Evolutionary conservation across 2,888 invertebrate genomes (phyloP).

Genomic region (Allolobophora icterica): DNA sequence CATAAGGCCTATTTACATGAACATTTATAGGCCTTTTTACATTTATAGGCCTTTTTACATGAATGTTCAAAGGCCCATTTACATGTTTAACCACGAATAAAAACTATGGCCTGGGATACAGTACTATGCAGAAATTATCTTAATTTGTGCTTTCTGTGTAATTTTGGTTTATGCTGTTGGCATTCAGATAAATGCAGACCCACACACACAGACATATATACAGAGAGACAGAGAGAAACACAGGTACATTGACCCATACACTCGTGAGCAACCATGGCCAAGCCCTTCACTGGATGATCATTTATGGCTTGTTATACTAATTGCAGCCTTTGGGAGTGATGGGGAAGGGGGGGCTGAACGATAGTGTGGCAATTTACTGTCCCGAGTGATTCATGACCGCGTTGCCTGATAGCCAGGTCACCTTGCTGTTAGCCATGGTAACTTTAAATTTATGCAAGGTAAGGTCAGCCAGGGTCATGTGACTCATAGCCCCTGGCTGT

Average conservation of each 20-base stretch:
- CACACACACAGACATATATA: neutral
- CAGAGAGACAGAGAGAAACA: neutral
- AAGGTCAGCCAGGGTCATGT: neutral
- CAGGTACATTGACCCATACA: no score
- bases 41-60: no score
- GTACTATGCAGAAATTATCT: neutral
- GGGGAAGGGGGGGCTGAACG: neutral
- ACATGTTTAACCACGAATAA: neutral
- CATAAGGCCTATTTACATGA: no score
- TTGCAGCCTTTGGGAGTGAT: neutral
- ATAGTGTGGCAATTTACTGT: neutral
- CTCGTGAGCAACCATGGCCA: no score
- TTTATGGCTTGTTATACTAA: conserved; percentile 2
- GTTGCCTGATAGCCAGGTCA: neutral
- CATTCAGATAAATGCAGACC: neutral
- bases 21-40: no score
- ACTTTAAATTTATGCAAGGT: neutral
- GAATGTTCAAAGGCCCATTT: neutral
- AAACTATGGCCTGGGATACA: neutral
- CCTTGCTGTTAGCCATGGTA: neutral
- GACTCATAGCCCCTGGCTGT: neutral
- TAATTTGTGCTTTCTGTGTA: neutral
- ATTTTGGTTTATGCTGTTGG: neutral
- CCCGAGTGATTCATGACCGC: neutral
- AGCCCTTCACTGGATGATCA: neutral